phyloP scores from a whole-genome alignment of 2,888 invertebrate genomes.

The Nycteola revayana region DNA sequence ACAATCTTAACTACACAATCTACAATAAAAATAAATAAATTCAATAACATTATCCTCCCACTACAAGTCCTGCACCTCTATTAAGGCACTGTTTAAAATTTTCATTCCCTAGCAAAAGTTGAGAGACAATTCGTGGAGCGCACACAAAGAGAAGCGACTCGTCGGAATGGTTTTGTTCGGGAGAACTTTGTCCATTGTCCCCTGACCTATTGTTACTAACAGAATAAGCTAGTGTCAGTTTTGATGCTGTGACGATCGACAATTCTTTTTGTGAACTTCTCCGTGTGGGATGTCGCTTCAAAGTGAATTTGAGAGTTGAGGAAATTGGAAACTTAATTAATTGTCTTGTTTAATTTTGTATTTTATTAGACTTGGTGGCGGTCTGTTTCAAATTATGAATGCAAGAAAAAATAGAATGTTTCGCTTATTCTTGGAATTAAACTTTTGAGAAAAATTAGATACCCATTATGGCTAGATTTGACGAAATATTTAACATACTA shows the following conservation, averaged over 20 bases:
- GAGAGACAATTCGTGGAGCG: slow-evolving; percentile 41
- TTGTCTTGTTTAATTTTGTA: too few species aligned
- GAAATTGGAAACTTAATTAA: too few species aligned
- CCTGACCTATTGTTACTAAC: slow-evolving; percentile 40
- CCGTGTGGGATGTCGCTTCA: background rate
- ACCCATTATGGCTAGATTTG: too few species aligned
- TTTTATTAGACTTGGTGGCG: too few species aligned
- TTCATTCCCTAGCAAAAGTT: slow-evolving; percentile 31
- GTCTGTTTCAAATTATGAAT: too few species aligned
- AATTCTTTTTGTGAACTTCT: slow-evolving; percentile 4
- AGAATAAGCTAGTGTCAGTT: slow-evolving; percentile 38
- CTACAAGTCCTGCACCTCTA: slow-evolving; percentile 1
- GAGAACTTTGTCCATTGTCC: slow-evolving; percentile 42
- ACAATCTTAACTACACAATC: too few species aligned
- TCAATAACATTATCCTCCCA: slow-evolving; percentile 19
- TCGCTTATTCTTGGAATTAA: too few species aligned
- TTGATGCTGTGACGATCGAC: slow-evolving; percentile 21
- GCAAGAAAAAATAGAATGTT: too few species aligned
- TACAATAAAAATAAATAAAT: slow-evolving; percentile 2
- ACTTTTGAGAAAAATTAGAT: too few species aligned
- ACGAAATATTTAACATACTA: too few species aligned
- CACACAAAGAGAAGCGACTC: slow-evolving; percentile 37
- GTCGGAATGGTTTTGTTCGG: slow-evolving; percentile 45
- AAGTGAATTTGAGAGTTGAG: too few species aligned
- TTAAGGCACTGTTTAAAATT: slow-evolving; percentile 34